Evolutionary conservation across 2,113 vertebrate genomes (phyloP).

Genomic region (Podarcis muralis): DNA sequence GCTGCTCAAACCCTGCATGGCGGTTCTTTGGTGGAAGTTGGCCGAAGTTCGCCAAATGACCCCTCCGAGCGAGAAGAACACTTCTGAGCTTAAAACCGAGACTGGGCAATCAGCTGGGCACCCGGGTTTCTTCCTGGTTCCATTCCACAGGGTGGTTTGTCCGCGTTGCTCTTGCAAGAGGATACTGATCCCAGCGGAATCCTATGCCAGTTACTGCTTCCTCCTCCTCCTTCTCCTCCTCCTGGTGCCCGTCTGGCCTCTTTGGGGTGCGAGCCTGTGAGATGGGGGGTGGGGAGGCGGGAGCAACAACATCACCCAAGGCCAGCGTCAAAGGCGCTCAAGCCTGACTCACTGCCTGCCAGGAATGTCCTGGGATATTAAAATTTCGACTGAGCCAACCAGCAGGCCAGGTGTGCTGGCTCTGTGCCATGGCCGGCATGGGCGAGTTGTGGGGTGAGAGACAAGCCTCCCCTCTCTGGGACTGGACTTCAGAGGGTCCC

Average conservation of each 20-base stretch:
- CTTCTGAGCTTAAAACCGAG: rapidly evolving
- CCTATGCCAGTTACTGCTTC: too few relatives aligned
- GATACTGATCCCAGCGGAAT: not conserved
- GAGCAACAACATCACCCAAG: too few relatives aligned
- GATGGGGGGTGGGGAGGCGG: not conserved
- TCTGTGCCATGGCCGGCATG: not conserved
- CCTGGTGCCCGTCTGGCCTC: not conserved
- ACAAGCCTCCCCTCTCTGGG: not conserved
- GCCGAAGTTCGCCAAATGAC: too few relatives aligned
- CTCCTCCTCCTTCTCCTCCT: not conserved
- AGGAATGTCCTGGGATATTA: slow-evolving; percentile 1
- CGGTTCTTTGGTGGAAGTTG: not conserved
- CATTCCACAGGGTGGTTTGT: not conserved
- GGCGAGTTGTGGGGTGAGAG: not conserved
- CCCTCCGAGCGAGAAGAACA: not conserved
- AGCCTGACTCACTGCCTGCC: not conserved
- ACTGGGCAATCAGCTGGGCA: too few relatives aligned
- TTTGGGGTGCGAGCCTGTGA: not conserved
- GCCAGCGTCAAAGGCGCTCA: not conserved
- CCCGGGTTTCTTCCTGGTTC: not conserved
- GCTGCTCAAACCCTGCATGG: not conserved
- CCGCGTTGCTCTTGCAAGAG: too few relatives aligned
- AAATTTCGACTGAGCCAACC: not conserved
- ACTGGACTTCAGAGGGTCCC: not conserved
- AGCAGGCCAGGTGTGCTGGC: not conserved